These are phyloP conservation scores for Acanthacorydalis orientalis DNA, from an alignment of 2,888 invertebrate species.

Conservation along the genomic window DNA sequence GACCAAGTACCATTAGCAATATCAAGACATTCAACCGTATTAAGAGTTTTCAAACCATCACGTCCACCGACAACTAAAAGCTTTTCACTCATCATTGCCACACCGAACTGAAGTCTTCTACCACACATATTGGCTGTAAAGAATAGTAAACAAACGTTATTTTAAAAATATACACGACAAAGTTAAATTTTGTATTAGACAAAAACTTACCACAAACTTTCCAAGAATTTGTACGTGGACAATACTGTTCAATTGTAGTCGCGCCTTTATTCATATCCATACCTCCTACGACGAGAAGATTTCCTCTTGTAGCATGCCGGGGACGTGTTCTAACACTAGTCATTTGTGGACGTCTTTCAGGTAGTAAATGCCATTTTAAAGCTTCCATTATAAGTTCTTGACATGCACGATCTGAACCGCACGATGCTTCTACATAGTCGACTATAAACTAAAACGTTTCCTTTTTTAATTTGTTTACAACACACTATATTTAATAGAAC, in stretches of 20 bases:
- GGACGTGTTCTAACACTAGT: constrained; percentile 52
- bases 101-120: constrained; percentile 77
- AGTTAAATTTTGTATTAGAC: background rate
- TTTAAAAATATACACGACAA: background rate
- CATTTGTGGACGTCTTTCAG: constrained; percentile 63
- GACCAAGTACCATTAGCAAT: constrained; percentile 66
- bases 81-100: constrained; percentile 68
- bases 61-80: constrained; percentile 79
- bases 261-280: constrained; percentile 89
- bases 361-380: constrained; percentile 80
- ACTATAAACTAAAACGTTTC: constrained; percentile 52
- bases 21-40: constrained; percentile 81
- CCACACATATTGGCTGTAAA: constrained; percentile 42
- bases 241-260: constrained; percentile 80
- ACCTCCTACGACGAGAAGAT: constrained; percentile 75
- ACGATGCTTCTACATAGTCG: constrained; percentile 63
- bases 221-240: constrained; percentile 67
- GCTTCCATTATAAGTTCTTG: constrained; percentile 87
- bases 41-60: constrained; percentile 87
- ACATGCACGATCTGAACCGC: constrained; percentile 51
- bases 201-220: constrained; percentile 30
- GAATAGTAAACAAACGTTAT: background rate
- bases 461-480: no score
- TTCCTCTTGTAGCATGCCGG: constrained; percentile 80
- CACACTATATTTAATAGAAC: no score